Base-by-base conservation (phyloP, 1,140 invertebrate genomes). In the Cydia splendana region DNA sequence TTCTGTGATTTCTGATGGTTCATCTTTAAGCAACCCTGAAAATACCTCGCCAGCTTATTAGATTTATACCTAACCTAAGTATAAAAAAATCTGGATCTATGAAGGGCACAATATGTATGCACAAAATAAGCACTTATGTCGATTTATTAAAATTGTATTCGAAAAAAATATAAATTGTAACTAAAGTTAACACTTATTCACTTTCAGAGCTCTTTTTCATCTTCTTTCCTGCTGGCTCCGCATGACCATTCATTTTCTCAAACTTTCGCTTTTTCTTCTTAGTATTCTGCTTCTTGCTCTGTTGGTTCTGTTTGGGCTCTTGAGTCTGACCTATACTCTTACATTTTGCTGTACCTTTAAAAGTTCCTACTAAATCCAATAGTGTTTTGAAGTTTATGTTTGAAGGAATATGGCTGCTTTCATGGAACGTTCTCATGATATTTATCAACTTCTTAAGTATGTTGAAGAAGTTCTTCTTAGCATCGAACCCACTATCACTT, bases 371-470 rank as follows among this genome's bases (percentile, higher is more conserved):
- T 45, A 81, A 77, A 30, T 85, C 83, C 28, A 84, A 75, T 51
- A 92, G 83, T 71, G 75, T 74, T 76, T 88, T 84, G 67, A 89
- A 88, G 77, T 91, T 80, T 75, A 92, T 76, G 57, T 82, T 81
- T 30, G 84, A 84, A 77, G 86, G 74, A 78, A 90, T 76, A 76
- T 91, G 81, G 75, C 85, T 85, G 77, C 83, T 86, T 82, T 91
- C 86, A 78, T 93, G 87, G 48, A 90, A 88, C 74, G 78, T 76
- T 87, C 82, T 88, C 12, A 93, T 91, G 65, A 83, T 82, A 71
- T 91, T 92, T 6, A 92, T 81, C 67, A 92, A 78, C 80, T 93
- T 93, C 80, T 80, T 89, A 15, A 91, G 77, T 34, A 85, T 77
- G 24, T 78, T 78, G 30, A 91, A 80, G 76, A 88, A 93, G 78